A percentile compares a stretch with the other conserved stretches of the same genome.
phyloP scores from a whole-genome alignment of 30 jellyfish, hydroid and myxozoan species.

The Aurelia sp. region DNA sequence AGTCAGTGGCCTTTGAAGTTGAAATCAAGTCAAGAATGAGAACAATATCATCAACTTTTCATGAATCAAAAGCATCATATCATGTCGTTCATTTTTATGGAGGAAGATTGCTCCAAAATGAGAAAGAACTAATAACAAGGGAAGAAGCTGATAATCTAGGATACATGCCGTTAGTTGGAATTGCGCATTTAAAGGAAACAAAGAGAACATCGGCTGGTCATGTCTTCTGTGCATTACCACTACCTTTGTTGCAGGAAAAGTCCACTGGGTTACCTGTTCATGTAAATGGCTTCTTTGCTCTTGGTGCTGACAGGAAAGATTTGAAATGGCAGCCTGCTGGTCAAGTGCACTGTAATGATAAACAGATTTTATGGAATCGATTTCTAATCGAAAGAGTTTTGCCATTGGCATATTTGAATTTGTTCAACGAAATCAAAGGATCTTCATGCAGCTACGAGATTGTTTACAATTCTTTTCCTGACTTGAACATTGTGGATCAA shows the following conservation, averaged over 20 bases:
- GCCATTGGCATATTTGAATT: slow-evolving; percentile 57
- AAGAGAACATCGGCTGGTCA: slow-evolving; percentile 67
- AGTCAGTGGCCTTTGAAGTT: slow-evolving; percentile 6
- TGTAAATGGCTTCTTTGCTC: slow-evolving; percentile 85
- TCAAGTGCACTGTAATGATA: slow-evolving; percentile 39
- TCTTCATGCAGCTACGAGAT: background rate
- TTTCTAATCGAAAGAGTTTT: slow-evolving; percentile 48
- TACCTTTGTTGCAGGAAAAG: slow-evolving; percentile 56
- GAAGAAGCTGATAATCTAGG: slow-evolving; percentile 44
- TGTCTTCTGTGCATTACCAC: slow-evolving; percentile 77
- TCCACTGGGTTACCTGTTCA: slow-evolving; percentile 86
- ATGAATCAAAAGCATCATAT: background rate
- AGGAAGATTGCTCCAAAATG: slow-evolving; percentile 24
- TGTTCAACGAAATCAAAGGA: slow-evolving; percentile 17
- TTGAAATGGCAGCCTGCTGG: slow-evolving; percentile 76
- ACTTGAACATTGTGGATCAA: slow-evolving; percentile 44
- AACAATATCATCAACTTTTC: background rate
- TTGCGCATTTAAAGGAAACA: slow-evolving; percentile 37
- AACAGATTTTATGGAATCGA: slow-evolving; percentile 64
- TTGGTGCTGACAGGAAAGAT: slow-evolving; percentile 83
- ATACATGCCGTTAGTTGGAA: slow-evolving; percentile 67
- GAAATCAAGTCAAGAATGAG: slow-evolving; percentile 5
- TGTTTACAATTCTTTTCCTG: slow-evolving; percentile 62
- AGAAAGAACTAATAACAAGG: slow-evolving; percentile 4
- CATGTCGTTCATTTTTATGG: slow-evolving; percentile 19